These are phyloP conservation scores for Ciconia nigra DNA, from an alignment of 2,797 vertebrate species.

Conservation along the genomic window DNA sequence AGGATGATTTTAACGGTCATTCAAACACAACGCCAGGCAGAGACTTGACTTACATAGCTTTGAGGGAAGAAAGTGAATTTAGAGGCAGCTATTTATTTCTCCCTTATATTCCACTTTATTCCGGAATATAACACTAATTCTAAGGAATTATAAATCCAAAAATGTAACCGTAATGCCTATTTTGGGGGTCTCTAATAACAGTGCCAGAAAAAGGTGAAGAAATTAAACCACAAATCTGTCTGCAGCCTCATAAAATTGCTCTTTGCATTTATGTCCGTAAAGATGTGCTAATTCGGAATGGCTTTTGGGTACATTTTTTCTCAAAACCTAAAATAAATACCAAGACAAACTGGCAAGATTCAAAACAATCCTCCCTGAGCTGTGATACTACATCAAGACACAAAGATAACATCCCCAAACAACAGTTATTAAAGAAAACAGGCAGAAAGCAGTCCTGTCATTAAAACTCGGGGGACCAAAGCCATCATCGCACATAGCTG, in stretches of 20 bases:
- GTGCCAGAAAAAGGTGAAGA: neutral
- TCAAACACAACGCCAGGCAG: neutral
- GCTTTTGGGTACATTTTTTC: neutral
- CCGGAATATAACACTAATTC: neutral
- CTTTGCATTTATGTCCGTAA: neutral
- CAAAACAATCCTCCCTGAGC: neutral
- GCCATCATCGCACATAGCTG: neutral
- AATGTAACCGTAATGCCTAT: neutral
- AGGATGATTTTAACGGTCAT: neutral
- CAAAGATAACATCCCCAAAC: neutral
- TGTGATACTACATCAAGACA: neutral
- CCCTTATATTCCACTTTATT: neutral
- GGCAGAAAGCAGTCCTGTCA: neutral
- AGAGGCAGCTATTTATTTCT: neutral
- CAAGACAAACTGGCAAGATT: neutral
- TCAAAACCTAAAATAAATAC: neutral
- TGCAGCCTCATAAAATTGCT: neutral
- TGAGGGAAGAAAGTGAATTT: neutral
- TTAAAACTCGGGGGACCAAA: neutral
- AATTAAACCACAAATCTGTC: neutral
- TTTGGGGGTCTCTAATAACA: neutral
- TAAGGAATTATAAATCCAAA: neutral
- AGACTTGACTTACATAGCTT: neutral
- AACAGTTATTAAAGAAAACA: neutral
- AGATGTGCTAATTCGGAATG: neutral